Conservation (phyloP, 1,140 invertebrate genomes). For the Eriocheir sinensis region DNA sequence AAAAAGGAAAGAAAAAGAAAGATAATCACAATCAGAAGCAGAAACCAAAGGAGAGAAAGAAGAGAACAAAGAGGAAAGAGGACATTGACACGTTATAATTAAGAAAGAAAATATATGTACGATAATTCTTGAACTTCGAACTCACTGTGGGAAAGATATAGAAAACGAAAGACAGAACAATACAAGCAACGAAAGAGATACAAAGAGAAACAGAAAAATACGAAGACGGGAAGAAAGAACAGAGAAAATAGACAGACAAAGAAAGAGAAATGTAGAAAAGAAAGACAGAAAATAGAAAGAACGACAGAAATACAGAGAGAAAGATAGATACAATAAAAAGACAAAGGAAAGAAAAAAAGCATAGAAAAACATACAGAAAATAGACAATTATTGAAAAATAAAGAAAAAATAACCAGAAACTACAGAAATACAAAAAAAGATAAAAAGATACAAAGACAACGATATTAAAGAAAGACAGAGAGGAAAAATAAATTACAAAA, state of each 20-base stretch:
- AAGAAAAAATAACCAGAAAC: neutral
- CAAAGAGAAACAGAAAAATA: no score
- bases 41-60: neutral
- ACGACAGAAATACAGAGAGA: neutral
- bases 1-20: neutral
- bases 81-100: no score
- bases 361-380: neutral
- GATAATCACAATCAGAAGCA: neutral
- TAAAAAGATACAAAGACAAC: neutral
- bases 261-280: no score
- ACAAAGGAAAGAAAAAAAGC: neutral
- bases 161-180: no score
- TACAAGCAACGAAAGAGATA: no score
- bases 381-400: no score
- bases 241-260: neutral
- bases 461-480: no score
- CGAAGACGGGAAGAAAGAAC: no score
- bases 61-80: neutral
- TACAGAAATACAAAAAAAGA: neutral
- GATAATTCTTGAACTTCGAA: no score
- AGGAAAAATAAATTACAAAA: neutral
- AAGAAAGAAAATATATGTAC: no score
- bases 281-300: neutral
- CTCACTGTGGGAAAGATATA: no score
- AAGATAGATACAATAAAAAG: neutral